Conservation (phyloP, 2,797 vertebrate genomes). For the Naso thynnoides region DNA sequence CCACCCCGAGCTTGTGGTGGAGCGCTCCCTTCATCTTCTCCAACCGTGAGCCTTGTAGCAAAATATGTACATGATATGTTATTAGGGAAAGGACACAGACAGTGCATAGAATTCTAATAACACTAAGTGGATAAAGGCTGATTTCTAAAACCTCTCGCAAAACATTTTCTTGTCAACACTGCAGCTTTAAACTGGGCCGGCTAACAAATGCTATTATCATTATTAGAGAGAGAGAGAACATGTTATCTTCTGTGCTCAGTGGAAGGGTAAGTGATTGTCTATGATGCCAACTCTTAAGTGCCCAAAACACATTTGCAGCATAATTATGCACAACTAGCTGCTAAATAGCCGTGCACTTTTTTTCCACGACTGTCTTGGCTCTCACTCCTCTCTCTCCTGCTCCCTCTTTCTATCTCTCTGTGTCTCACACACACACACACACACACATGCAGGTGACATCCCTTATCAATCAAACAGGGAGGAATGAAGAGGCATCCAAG, state of each 20-base stretch:
- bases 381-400: not conserved
- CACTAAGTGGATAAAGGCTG: constrained; percentile 23
- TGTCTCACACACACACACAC: not conserved
- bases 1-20: constrained; percentile 30
- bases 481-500: constrained; percentile 42
- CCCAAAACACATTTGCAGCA: constrained; percentile 58
- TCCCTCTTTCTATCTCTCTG: no score
- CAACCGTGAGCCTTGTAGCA: constrained; percentile 22
- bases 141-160: constrained; percentile 33
- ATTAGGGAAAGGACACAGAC: constrained; percentile 29
- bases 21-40: constrained; percentile 38
- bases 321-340: constrained; percentile 74
- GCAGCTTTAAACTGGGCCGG: constrained; percentile 18
- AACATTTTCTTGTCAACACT: constrained; percentile 53
- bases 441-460: constrained; percentile 40
- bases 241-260: constrained; percentile 20
- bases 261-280: constrained; percentile 47
- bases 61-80: constrained; percentile 51
- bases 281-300: constrained; percentile 63
- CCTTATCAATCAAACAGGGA: constrained; percentile 60
- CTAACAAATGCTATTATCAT: constrained; percentile 57
- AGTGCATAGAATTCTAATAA: constrained; percentile 23
- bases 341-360: constrained; percentile 68
- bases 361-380: constrained; percentile 36
- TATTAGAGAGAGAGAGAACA: constrained; percentile 6